Evolutionary conservation across 1,140 invertebrate species (phyloP), one percentile per base, ranked within the genome.

Genomic region (Xylocopa sonorina): DNA sequence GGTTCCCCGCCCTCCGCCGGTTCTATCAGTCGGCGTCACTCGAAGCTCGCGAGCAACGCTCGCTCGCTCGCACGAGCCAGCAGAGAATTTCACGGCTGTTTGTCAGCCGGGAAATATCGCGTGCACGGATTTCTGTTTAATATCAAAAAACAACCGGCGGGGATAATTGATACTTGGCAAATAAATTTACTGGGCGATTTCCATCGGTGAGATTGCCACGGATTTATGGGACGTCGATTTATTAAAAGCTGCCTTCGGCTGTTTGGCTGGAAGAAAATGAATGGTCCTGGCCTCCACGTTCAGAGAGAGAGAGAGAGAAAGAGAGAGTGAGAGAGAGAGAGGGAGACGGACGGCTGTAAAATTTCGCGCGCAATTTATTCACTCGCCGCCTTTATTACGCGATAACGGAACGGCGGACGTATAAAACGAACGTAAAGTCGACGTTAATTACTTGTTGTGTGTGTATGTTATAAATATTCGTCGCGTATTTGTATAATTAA

Each of bases 41-140:
- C 21, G 57, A 58, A 58, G 29, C 27, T 24, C 29, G 51, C n/a
- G n/a, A n/a, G n/a, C n/a, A 41, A 14, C 27, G 7, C 43, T 38
- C 32, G 21, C 16, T 46, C n/a, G n/a, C n/a, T n/a, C n/a, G n/a
- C n/a, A n/a, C n/a, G n/a, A 34, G 67, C 34, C 43, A 50, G 16
- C n/a, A 14, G 46, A 18, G 78, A 66, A 62, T 82, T 58, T 72
- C 74, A 27, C 50, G 50, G 21, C 32, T 68, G 46, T 82, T 79
- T 74, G 74, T 84, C 67, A 68, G 50, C 32, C 63, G 72, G 3
- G 58, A 74, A 60, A 53, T 64, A 63, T 50, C 29, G 7, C 57
- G 29, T 3, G 6, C 24, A 2, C 12, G 21, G 46, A 43, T 71
- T 71, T 67, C 64, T 62, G 43, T 78, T 71, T 71, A 71, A 62